Evolutionary conservation across 2,888 invertebrate genomes (phyloP), one percentile per base, ranked within the genome.

Genomic region (Eupithecia insigniata): DNA sequence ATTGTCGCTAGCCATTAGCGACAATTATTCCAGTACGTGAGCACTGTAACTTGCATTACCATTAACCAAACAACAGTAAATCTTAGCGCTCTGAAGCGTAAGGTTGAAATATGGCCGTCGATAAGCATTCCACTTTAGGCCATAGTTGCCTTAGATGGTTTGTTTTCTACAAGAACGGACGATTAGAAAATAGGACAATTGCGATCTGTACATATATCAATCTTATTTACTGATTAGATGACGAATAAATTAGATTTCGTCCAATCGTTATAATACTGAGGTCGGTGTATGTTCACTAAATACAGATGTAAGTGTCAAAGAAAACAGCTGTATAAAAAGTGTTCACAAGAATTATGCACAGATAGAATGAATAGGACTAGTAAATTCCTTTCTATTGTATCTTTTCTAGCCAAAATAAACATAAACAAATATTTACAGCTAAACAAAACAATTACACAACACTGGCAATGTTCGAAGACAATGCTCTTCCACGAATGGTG

Each of bases 361-460:
- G 22, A 14, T 55, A 55, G 26, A 60, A 60, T 30, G 16, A 60
- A 60, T 60, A 18, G 60, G 7, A 62, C 62, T 34, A n/a, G 34
- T 32, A 62, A 62, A 62, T 32, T n/a, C 18, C 14, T 32, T n/a
- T 34, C 14, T 55, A 55, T 18, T 28, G 28, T 51, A 66, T 28
- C 22, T n/a, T 12, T 66, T 67, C 34, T 16, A 61, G 39, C 32
- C 65, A 39, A 60, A 60, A 70, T 58, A 60, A 68, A 55, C 55
- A 51, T 51, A 46, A 72, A 58, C 18, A 61, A 60, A 66, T 73
- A 58, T 67, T 30, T 36, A 67, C 62, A 18, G 34, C 18, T 34
- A 32, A 68, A 61, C 66, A 69, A 69, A 74, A 66, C 71, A 71
- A 74, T 71, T 58, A 74, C 39, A 71, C 62, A 74, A 69, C 26